Base-by-base conservation (phyloP, 2,797 vertebrate genomes). In the Taeniopygia guttata region DNA sequence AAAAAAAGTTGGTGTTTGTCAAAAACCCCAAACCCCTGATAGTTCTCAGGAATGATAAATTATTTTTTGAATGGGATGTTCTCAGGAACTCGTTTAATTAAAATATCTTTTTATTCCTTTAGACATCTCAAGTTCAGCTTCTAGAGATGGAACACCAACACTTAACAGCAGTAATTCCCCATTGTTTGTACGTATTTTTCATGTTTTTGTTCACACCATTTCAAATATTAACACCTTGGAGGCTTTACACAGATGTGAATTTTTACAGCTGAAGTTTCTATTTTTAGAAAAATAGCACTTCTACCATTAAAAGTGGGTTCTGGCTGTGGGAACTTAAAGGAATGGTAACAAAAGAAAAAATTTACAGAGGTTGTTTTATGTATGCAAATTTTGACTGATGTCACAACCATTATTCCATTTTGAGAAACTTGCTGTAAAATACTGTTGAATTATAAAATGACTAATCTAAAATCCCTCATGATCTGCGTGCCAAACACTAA, bases 51-150 rank as follows among this genome's bases (percentile, higher is more conserved):
- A 75, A 48, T 32, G 21, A 29, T 45, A 58, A 52, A 29, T 67
- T 52, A 19, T 63, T 59, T 90, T 70, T 77, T 70, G 23, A 38
- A 30, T 75, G 42, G 55, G 30, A 16, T 76, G 8, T 79, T 83
- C 45, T 76, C 13, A 10, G 34, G 20, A 94, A 49, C 23, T 81
- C 49, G 38, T 56, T 46, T 81, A 76, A 87, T 46, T 29, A 36
- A 29, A 83, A 93, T 70, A 80, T 93, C 23, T 94, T 91, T 93
- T 96, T 94, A 92, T 97, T 97, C 85, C 90, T 96, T 94, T 92
- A 98, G 98, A 98, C 68, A 86, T 98, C 67, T 81, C 97, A 92
- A 97, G 89, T 92, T 97, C 97, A 95, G 87, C 96, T 97, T 95
- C 97, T 95, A 97, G 98, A 96, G 98, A 98, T 95, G 97, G 97